Conservation (phyloP, 2,888 invertebrate species). For the Habrosyne pyritoides region DNA sequence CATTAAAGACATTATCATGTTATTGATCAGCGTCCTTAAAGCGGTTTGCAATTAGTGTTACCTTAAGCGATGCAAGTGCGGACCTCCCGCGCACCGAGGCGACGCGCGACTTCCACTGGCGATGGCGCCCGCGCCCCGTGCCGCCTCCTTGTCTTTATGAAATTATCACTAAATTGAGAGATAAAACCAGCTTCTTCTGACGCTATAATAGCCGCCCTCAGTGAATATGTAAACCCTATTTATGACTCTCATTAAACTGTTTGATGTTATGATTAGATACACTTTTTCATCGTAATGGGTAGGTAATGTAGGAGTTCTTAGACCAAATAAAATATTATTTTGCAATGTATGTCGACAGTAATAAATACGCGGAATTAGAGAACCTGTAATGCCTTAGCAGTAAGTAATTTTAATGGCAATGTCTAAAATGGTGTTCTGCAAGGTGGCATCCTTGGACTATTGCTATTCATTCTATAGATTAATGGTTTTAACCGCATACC, state of each 20-base stretch:
- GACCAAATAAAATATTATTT: too few relatives aligned
- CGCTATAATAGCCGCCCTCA: constrained; percentile 66
- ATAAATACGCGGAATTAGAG: too few relatives aligned
- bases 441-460: too few relatives aligned
- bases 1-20: constrained; percentile 76
- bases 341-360: too few relatives aligned
- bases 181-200: constrained; percentile 68
- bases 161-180: constrained; percentile 79
- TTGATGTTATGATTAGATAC: background rate
- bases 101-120: constrained; percentile 40
- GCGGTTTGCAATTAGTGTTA: constrained; percentile 73
- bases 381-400: too few relatives aligned
- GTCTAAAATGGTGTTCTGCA: too few relatives aligned
- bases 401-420: too few relatives aligned
- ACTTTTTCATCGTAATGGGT: background rate
- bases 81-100: constrained; percentile 65
- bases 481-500: too few relatives aligned
- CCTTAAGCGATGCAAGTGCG: constrained; percentile 45
- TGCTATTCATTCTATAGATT: too few relatives aligned
- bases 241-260: constrained; percentile 31
- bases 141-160: constrained; percentile 59
- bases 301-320: too few relatives aligned
- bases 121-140: too few relatives aligned
- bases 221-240: constrained; percentile 60
- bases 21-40: constrained; percentile 75